Base-by-base conservation (phyloP, 2,113 vertebrate genomes). In the Aegithalos caudatus region DNA sequence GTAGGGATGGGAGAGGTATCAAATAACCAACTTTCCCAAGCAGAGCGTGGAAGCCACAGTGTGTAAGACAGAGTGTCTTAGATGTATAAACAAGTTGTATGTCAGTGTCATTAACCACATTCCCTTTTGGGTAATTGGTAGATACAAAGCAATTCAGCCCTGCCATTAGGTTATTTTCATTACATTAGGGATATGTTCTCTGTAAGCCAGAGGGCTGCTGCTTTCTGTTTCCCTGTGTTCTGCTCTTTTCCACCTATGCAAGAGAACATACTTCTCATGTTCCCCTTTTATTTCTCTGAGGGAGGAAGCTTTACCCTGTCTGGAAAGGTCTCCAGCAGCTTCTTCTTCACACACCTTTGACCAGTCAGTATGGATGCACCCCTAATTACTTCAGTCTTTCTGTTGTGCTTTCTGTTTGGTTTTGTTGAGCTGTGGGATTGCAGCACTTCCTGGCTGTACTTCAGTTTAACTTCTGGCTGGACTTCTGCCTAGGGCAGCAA, bases 401-500 rank as follows among this genome's bases (percentile, higher is more conserved):
- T 89, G 27, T 89, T 89, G 51, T 72, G 40, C 45, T 72, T 93
- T 87, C 67, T 88, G 28, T 69, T 93, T 90, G 74, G 9, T 81
- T 94, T 85, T 60, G 85, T 61, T 78, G 4, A 37, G 37, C 48
- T 88, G 42, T 65, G 71, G 33, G 22, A 70, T 88, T 90, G 79
- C 79, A 95, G 88, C 33, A 50, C 35, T 92, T 92, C 47, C 66
- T 97, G 87, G 40, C 81, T 90, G 57, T 82, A 44, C 45, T 91
- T 93, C 81, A 82, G 20, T 67, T 92, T 85, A 76, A 65, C 50
- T 85, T 80, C 70, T 91, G 79, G 79, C 81, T 40, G 77, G 88
- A 50, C 65, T 93, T 95, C 38, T 93, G 81, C 95, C 54, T 82
- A 86, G n/a, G 54, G 88, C 88, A 92, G 90, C 79, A 92, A 27